A percentile compares a stretch with the other conserved stretches of the same genome.
Conservation (phyloP, 2,888 invertebrate genomes). For the Eristalis pertinax region DNA sequence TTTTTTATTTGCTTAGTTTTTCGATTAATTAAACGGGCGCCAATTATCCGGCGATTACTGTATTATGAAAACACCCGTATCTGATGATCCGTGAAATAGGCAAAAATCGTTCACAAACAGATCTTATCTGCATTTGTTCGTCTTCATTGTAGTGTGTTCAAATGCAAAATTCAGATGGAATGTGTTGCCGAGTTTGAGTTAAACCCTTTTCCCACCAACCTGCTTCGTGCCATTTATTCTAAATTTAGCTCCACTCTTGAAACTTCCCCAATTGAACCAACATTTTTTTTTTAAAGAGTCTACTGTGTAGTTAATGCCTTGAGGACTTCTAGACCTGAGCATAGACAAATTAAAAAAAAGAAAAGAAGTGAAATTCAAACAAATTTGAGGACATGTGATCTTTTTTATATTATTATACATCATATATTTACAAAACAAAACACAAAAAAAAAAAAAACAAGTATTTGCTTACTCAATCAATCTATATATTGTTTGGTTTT, state of each 20-base stretch:
- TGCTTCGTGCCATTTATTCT: not conserved
- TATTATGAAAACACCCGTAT: too few relatives aligned
- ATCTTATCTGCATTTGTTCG: too few relatives aligned
- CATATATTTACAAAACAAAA: constrained; percentile 48
- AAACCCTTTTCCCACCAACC: not conserved
- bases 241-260: not conserved
- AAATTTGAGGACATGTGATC: constrained; percentile 66
- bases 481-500: constrained; percentile 34
- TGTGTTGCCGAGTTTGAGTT: not conserved
- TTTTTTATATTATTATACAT: constrained; percentile 64
- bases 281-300: constrained; percentile 14
- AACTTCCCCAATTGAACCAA: not conserved
- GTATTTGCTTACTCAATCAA: constrained; percentile 58
- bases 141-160: too few relatives aligned
- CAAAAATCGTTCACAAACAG: too few relatives aligned
- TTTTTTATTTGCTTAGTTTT: too few relatives aligned
- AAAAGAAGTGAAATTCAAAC: constrained; percentile 10
- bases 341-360: not conserved
- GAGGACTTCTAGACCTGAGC: constrained; percentile 44
- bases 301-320: constrained; percentile 38
- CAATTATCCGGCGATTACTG: too few relatives aligned
- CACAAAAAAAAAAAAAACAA: constrained; percentile 35
- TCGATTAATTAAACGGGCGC: too few relatives aligned
- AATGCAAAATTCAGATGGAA: too few relatives aligned
- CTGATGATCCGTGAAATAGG: too few relatives aligned